Conservation (phyloP, 2,888 invertebrate genomes). For the Malachius bipustulatus region DNA sequence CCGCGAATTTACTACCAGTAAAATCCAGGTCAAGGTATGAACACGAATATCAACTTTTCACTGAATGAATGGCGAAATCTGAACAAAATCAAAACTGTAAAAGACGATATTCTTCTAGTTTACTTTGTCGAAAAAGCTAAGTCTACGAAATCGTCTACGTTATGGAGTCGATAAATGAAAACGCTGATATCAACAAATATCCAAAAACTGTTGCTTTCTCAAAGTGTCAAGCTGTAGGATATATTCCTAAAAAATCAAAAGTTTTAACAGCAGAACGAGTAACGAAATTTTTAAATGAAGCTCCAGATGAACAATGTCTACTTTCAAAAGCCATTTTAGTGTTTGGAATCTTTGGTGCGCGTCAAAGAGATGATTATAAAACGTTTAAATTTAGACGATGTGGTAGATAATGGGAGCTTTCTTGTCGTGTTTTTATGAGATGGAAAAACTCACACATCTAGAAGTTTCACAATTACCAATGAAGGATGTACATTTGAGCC, state of each 20-base stretch:
- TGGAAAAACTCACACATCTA: constrained; percentile 14
- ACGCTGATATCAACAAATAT: no score
- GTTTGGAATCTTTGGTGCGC: constrained; percentile 15
- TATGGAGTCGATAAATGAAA: constrained; percentile 10
- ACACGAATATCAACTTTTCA: constrained; percentile 11
- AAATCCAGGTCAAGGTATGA: constrained; percentile 10
- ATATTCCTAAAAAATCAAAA: no score
- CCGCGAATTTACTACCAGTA: constrained; percentile 8
- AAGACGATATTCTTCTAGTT: constrained; percentile 11
- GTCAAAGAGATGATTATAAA: constrained; percentile 14
- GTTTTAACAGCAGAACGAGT: constrained; percentile 19
- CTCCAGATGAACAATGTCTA: constrained; percentile 21
- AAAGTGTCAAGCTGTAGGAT: no score
- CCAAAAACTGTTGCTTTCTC: no score
- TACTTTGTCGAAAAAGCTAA: constrained; percentile 9
- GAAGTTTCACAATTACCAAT: constrained; percentile 16
- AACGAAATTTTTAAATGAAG: constrained; percentile 18
- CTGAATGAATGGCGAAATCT: constrained; percentile 8
- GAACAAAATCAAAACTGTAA: constrained; percentile 11
- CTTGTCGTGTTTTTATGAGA: constrained; percentile 12
- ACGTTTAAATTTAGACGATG: no score
- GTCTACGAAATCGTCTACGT: constrained; percentile 9
- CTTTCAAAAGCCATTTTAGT: constrained; percentile 15
- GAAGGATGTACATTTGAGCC: constrained; percentile 8
- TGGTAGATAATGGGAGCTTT: constrained; percentile 11